Conservation (phyloP, 2,113 vertebrate species). For the Tapirus terrestris region DNA sequence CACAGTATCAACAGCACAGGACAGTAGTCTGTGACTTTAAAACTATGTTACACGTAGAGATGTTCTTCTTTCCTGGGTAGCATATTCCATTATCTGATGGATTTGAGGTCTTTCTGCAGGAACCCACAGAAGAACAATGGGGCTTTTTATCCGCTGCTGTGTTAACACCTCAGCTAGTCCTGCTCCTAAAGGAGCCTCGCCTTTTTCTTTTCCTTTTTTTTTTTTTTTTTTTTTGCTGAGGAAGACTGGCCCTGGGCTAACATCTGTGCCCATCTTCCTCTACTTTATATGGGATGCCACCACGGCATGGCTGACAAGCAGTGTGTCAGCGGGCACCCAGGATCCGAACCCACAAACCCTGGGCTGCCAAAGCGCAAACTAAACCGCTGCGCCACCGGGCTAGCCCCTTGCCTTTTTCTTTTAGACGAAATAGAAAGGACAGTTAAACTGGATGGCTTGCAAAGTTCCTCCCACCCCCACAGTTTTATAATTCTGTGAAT, state of each 20-base stretch:
- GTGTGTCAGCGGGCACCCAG: too few species aligned
- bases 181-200: rapidly evolving
- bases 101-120: background rate
- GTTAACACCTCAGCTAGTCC: background rate
- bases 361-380: too few species aligned
- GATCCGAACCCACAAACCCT: too few species aligned
- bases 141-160: background rate
- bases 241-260: too few species aligned
- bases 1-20: background rate
- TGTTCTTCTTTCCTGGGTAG: background rate
- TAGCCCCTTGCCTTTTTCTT: background rate
- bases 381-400: too few species aligned
- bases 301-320: too few species aligned
- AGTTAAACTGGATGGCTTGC: background rate
- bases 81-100: background rate
- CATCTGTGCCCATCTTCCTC: too few species aligned
- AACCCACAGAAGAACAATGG: background rate
- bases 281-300: too few species aligned
- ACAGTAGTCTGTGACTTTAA: background rate
- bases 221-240: too few species aligned
- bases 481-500: background rate
- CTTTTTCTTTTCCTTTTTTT: background rate
- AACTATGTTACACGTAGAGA: background rate
- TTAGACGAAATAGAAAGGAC: background rate
- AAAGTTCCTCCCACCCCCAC: background rate